These are phyloP conservation scores for Bombyx mandarina DNA, from an alignment of 1,140 invertebrate genomes.

Conservation along the genomic window DNA sequence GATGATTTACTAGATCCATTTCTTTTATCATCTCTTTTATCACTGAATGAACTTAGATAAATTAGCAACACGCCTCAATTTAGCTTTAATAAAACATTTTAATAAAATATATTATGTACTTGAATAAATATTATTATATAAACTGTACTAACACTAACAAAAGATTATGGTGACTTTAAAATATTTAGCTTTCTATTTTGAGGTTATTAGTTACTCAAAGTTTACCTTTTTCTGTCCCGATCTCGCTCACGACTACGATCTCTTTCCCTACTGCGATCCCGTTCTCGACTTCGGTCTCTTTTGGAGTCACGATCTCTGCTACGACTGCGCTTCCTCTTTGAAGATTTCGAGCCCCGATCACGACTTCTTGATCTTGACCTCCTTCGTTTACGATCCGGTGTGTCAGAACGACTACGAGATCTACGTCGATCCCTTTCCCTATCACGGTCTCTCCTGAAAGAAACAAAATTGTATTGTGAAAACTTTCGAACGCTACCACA, in stretches of 20 bases:
- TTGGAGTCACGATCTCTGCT: slow-evolving; percentile 69
- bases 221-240: slow-evolving; percentile 65
- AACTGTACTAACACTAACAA: too few species aligned
- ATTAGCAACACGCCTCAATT: too few species aligned
- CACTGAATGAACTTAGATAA: slow-evolving; percentile 29
- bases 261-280: slow-evolving; percentile 32
- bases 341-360: slow-evolving; percentile 69
- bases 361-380: slow-evolving; percentile 76
- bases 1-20: slow-evolving; percentile 60
- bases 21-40: slow-evolving; percentile 61
- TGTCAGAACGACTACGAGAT: slow-evolving; percentile 68
- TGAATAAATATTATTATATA: too few species aligned
- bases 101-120: not conserved
- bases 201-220: not conserved
- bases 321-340: slow-evolving; percentile 60
- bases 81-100: slow-evolving; percentile 6
- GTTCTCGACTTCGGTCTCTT: slow-evolving; percentile 57
- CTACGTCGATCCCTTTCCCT: slow-evolving; percentile 58
- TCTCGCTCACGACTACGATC: slow-evolving; percentile 44
- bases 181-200: too few species aligned
- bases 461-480: not conserved
- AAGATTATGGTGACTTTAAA: too few species aligned
- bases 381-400: slow-evolving; percentile 72
- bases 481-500: too few species aligned
- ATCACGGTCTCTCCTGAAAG: slow-evolving; percentile 49